Conservation (phyloP, 2,888 invertebrate species). For the Drosophila recens region DNA sequence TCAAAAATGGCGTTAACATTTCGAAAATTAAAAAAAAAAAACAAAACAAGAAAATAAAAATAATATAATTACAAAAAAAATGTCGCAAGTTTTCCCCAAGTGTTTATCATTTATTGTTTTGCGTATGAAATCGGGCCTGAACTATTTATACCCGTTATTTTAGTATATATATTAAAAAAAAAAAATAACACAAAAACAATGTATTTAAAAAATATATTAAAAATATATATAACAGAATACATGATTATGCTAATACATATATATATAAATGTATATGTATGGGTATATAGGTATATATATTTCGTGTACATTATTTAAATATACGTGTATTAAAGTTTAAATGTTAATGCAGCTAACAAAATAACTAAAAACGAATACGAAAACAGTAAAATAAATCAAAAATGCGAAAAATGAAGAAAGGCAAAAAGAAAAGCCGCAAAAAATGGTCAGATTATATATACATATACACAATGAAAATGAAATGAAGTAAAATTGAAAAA, state of each 20-base stretch:
- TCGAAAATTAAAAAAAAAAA: constrained; percentile 36
- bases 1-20: constrained; percentile 53
- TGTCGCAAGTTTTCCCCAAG: constrained; percentile 36
- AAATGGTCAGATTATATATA: constrained; percentile 52
- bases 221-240: constrained; percentile 47
- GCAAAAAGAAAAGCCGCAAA: constrained; percentile 21
- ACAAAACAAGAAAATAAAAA: constrained; percentile 10
- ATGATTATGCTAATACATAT: constrained; percentile 37
- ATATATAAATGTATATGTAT: constrained; percentile 35
- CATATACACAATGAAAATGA: constrained; percentile 56
- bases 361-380: constrained; percentile 33
- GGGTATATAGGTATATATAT: constrained; percentile 30
- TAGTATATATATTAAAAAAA: constrained; percentile 57
- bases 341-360: constrained; percentile 64
- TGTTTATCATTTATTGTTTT: constrained; percentile 40
- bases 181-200: constrained; percentile 21
- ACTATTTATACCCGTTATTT: constrained; percentile 50
- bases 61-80: constrained; percentile 35
- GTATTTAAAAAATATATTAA: constrained; percentile 48
- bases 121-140: constrained; percentile 67
- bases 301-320: constrained; percentile 80
- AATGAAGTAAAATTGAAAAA: neutral
- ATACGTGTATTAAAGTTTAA: constrained; percentile 79
- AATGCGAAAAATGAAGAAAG: constrained; percentile 33
- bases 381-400: constrained; percentile 48